Conservation (phyloP, 1,140 invertebrate genomes). For the Drosophila pseudoananassae region DNA sequence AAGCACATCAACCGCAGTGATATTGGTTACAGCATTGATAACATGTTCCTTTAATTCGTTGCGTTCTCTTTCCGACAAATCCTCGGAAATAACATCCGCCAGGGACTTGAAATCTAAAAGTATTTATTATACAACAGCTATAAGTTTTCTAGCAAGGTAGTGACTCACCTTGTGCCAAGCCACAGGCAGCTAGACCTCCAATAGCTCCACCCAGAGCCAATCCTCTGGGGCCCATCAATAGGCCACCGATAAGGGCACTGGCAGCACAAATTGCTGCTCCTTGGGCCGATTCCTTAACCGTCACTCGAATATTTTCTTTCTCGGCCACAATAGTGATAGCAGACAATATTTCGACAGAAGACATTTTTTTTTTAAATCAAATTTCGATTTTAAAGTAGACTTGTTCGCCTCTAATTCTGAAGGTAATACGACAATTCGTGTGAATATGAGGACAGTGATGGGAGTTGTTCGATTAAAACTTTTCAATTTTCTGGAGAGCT, state of each 20-base stretch:
- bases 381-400: neutral
- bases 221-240: conserved; percentile 10
- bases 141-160: neutral
- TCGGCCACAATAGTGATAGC: conserved; percentile 10
- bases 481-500: neutral
- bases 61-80: conserved; percentile 16
- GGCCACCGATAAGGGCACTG: conserved; percentile 7
- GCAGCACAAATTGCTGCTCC: conserved; percentile 17
- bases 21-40: neutral
- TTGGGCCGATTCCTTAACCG: conserved; percentile 7
- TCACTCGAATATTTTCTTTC: conserved; percentile 8
- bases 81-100: conserved; percentile 21
- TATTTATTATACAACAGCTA: neutral
- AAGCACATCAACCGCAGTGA: neutral
- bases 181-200: conserved; percentile 6
- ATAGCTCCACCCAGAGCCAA: conserved; percentile 15
- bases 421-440: neutral
- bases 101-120: conserved; percentile 22
- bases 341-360: neutral
- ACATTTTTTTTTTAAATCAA: neutral
- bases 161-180: conserved; percentile 11
- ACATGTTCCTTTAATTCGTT: conserved; percentile 14
- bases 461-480: neutral
- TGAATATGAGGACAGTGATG: neutral
- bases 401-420: neutral